These are phyloP conservation scores for Neogale vison DNA, from an alignment of 2,113 vertebrate genomes.

Conservation along the genomic window DNA sequence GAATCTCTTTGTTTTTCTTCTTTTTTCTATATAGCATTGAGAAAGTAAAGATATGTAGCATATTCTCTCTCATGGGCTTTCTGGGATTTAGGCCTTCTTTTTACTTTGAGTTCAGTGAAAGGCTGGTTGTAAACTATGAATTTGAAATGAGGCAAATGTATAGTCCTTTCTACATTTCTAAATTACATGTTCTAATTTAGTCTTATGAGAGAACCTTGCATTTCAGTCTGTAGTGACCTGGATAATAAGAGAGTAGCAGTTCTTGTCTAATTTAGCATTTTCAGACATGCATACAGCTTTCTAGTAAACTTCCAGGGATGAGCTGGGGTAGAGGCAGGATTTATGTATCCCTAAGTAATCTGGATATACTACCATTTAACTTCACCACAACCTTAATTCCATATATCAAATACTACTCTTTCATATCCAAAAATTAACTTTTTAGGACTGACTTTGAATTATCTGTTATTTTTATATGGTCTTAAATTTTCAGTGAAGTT, in stretches of 20 bases:
- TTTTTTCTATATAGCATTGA: neutral
- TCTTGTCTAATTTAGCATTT: neutral
- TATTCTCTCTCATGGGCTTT: neutral
- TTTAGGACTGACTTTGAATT: neutral
- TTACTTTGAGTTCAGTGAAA: slow-evolving; percentile 18
- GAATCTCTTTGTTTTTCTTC: neutral
- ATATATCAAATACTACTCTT: neutral
- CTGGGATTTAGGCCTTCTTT: neutral
- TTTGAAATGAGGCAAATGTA: neutral
- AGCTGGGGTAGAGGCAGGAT: neutral
- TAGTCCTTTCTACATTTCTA: neutral
- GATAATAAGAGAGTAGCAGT: neutral
- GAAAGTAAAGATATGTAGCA: neutral
- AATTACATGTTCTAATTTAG: neutral
- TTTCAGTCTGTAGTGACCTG: neutral
- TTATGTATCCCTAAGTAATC: neutral
- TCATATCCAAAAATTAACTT: neutral
- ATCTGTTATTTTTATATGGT: neutral
- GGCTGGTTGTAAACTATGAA: neutral
- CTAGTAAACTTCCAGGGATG: neutral
- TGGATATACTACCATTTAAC: neutral
- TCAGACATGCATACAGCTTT: neutral
- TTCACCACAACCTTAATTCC: neutral
- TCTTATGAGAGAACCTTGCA: neutral
- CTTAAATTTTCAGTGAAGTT: neutral